Evolutionary conservation across 2,888 invertebrate genomes (phyloP).

Genomic region (Stenodema calcarata): DNA sequence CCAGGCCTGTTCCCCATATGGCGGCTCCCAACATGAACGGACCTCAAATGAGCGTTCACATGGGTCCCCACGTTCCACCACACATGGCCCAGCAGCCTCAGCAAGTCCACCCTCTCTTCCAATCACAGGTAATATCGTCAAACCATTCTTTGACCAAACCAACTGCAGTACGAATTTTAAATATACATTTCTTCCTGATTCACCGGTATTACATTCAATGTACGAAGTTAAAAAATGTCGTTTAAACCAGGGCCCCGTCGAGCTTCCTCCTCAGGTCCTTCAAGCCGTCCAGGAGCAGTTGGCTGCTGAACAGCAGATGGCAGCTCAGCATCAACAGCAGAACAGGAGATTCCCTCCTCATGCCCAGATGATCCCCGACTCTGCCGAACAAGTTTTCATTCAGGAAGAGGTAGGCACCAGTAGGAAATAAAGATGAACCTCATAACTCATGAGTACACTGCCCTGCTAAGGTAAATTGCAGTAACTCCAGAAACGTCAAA

Average conservation of each 20-base stretch:
- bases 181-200: neutral
- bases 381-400: conserved; percentile 36
- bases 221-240: neutral
- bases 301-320: conserved; percentile 47
- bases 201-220: neutral
- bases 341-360: conserved; percentile 34
- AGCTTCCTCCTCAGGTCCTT: conserved; percentile 57
- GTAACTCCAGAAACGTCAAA: too few species aligned
- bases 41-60: neutral
- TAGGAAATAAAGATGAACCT: neutral
- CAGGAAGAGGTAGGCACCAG: conserved; percentile 20
- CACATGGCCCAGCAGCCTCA: conserved; percentile 18
- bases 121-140: neutral
- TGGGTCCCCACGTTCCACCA: conserved; percentile 5
- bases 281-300: conserved; percentile 59
- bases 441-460: too few species aligned
- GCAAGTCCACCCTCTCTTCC: conserved; percentile 1
- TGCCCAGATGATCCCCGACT: conserved; percentile 40
- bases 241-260: conserved; percentile 17
- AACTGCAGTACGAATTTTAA: neutral
- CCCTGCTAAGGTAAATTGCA: too few species aligned
- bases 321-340: conserved; percentile 25
- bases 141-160: neutral
- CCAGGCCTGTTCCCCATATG: conserved; percentile 19
- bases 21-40: conserved; percentile 26